Evolutionary conservation across 2,888 invertebrate genomes (phyloP).

Genomic region (Tenthredo mesomela): DNA sequence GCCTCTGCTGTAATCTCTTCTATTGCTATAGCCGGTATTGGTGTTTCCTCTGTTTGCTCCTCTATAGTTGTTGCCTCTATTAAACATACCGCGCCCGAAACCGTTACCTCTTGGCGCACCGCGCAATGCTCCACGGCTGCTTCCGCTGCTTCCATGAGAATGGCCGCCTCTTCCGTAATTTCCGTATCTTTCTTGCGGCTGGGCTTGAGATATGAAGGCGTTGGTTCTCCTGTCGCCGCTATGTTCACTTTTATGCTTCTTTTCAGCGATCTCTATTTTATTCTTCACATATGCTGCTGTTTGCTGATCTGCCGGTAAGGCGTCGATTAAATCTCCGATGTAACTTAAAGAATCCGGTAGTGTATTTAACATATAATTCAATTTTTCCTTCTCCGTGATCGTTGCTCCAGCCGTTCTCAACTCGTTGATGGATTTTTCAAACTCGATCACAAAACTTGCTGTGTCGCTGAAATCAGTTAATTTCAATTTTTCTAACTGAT

Average conservation of each 20-base stretch:
- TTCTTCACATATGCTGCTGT: too few species aligned
- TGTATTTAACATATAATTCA: constrained; percentile 63
- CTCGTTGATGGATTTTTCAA: constrained; percentile 60
- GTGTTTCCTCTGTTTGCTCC: neutral
- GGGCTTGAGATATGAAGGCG: constrained; percentile 53
- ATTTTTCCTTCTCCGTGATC: constrained; percentile 62
- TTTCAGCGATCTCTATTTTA: constrained; percentile 60
- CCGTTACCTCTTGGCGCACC: neutral
- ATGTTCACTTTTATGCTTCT: constrained; percentile 48
- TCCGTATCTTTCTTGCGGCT: constrained; percentile 43
- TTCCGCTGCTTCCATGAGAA: constrained; percentile 52
- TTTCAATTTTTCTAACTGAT: constrained; percentile 60
- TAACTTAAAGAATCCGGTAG: constrained; percentile 61
- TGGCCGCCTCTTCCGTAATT: constrained; percentile 58
- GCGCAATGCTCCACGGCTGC: neutral
- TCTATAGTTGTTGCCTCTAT: too few species aligned
- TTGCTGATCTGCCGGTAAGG: constrained; percentile 60
- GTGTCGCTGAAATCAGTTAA: constrained; percentile 59
- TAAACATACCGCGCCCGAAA: too few species aligned
- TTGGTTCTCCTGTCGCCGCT: constrained; percentile 50
- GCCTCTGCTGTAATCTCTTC: constrained; percentile 51
- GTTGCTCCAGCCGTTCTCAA: constrained; percentile 64
- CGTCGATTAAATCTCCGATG: constrained; percentile 63
- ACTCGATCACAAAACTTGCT: constrained; percentile 58
- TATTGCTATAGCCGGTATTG: neutral